Percentiles rank a stretch among this genome's conserved stretches.
Evolutionary conservation across 2,888 invertebrate species (phyloP).

Genomic region (Amblyjoppa proteus): DNA sequence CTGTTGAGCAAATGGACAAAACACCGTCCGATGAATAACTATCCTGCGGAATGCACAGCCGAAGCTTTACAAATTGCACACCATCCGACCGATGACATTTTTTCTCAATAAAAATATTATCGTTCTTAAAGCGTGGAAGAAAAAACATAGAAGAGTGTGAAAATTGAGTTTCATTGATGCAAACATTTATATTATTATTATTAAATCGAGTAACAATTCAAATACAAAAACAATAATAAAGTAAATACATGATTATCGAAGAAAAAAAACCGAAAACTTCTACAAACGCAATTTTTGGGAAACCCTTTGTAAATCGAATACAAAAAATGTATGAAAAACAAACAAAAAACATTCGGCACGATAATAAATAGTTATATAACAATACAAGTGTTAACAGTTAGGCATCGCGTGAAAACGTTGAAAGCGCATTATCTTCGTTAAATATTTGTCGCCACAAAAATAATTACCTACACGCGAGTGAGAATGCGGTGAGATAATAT

Average conservation of each 20-base stretch:
- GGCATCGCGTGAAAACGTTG: conserved; percentile 9
- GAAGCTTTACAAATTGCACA: not conserved
- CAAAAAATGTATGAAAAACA: conserved; percentile 1
- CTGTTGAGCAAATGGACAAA: conserved; percentile 78
- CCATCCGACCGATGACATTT: not conserved
- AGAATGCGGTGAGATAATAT: not conserved
- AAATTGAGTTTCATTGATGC: conserved; percentile 3
- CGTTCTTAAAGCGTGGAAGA: not conserved
- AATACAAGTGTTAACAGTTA: not conserved
- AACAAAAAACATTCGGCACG: conserved; percentile 8
- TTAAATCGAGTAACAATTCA: conserved; percentile 24
- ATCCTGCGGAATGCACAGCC: not conserved
- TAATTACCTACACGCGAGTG: not conserved
- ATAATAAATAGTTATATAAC: not conserved
- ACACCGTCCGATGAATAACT: conserved; percentile 49
- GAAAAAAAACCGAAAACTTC: not conserved
- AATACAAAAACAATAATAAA: conserved; percentile 21
- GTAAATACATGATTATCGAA: not conserved
- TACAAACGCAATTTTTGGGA: not conserved
- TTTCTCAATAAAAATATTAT: not conserved
- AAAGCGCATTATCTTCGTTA: conserved; percentile 5
- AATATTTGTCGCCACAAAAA: not conserved
- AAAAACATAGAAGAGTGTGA: not conserved
- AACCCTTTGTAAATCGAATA: not conserved
- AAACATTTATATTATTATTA: conserved; percentile 29